Conservation (phyloP, 37 sponge, comb jelly and placozoan species). For the Cliona cf. orientalis region DNA sequence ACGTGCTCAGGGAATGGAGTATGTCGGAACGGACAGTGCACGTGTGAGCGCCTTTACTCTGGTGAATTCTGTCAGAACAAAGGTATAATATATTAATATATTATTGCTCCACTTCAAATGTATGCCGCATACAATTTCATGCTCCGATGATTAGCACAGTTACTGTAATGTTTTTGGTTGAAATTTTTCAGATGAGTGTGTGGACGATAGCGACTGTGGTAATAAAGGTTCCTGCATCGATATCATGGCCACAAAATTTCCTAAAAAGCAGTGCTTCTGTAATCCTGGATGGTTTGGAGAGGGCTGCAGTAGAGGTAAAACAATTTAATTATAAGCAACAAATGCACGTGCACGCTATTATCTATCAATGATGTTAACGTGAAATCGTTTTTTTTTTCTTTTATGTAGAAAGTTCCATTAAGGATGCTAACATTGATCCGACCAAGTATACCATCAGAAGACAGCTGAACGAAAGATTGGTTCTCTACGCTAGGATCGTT, state of each 20-base stretch:
- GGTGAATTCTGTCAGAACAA: slow-evolving; percentile 61
- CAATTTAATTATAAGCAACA: no score
- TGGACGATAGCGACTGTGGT: slow-evolving; percentile 48
- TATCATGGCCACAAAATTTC: slow-evolving; percentile 32
- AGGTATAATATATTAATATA: slow-evolving; percentile 31
- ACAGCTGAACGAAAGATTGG: slow-evolving; percentile 30
- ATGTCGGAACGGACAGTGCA: slow-evolving; percentile 33
- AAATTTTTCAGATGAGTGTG: slow-evolving; percentile 68
- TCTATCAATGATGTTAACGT: no score
- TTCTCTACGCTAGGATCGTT: slow-evolving; percentile 48
- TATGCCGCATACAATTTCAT: no score
- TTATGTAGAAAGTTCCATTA: no score
- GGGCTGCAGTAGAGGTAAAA: slow-evolving; percentile 40
- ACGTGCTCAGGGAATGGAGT: slow-evolving; percentile 51
- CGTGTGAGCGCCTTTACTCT: slow-evolving; percentile 40
- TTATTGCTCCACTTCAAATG: no score
- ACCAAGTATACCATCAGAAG: slow-evolving; percentile 26
- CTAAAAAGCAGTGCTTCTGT: slow-evolving; percentile 74
- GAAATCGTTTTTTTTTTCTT: no score
- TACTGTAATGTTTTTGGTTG: no score
- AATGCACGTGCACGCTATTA: no score
- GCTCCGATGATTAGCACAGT: no score
- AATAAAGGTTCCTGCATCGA: slow-evolving; percentile 61
- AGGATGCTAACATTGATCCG: slow-evolving; percentile 25
- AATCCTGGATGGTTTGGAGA: slow-evolving; percentile 67